Evolutionary conservation across 2,113 vertebrate species (phyloP).

Genomic region (Salvator merianae): DNA sequence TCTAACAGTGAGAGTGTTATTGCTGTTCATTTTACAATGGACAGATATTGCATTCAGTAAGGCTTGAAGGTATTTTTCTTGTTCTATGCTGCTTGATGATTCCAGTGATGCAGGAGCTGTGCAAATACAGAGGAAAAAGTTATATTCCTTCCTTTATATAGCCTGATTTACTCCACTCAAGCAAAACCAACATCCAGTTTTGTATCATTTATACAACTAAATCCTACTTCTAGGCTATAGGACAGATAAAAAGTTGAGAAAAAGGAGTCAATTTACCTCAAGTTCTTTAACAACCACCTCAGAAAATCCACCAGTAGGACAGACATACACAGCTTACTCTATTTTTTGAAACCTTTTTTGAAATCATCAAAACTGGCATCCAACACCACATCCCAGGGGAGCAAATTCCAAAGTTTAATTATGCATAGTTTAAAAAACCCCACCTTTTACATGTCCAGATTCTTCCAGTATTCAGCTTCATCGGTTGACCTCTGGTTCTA

Average conservation of each 20-base stretch:
- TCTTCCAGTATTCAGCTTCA: too few species aligned
- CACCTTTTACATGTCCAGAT: too few species aligned
- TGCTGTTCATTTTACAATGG: constrained; percentile 88
- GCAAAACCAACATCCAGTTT: neutral
- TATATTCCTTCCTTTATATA: neutral
- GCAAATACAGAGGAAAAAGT: constrained; percentile 16
- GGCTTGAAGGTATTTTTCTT: constrained; percentile 96
- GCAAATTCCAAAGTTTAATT: too few species aligned
- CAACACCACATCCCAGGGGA: too few species aligned
- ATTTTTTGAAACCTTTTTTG: too few species aligned
- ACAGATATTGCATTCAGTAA: constrained; percentile 90
- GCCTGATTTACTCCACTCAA: neutral
- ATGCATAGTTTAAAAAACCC: too few species aligned
- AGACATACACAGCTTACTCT: too few species aligned
- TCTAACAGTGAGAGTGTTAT: constrained; percentile 84
- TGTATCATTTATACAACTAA: neutral
- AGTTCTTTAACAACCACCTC: neutral
- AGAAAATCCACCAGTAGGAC: too few species aligned
- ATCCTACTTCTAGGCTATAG: neutral
- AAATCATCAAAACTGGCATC: too few species aligned
- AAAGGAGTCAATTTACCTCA: neutral
- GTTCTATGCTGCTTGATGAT: constrained; percentile 95
- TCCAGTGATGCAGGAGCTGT: constrained; percentile 87
- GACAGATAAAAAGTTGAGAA: neutral
- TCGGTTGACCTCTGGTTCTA: too few species aligned